Evolutionary conservation across 1,140 invertebrate species (phyloP).

Genomic region (Riptortus pedestris): DNA sequence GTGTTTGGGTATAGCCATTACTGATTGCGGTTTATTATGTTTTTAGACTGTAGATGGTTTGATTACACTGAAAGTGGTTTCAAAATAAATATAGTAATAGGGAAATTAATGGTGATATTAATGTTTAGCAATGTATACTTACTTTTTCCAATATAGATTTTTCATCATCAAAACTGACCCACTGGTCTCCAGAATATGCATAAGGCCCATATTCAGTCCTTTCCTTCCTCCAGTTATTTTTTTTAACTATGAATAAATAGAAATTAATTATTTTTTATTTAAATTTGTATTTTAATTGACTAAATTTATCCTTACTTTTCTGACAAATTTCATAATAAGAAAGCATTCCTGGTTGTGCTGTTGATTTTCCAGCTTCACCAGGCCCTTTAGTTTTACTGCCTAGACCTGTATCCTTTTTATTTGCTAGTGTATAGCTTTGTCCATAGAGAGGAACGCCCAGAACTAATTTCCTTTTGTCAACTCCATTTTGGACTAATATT

Average conservation of each 20-base stretch:
- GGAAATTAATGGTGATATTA: too few relatives aligned
- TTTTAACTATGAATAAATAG: conserved; percentile 31
- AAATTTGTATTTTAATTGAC: too few relatives aligned
- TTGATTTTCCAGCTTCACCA: conserved; percentile 68
- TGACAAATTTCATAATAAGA: conserved; percentile 82
- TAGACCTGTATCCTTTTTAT: conserved; percentile 42
- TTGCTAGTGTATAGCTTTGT: conserved; percentile 61
- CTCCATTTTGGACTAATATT: conserved; percentile 58
- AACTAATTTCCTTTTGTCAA: conserved; percentile 66
- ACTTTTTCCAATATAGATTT: conserved; percentile 65
- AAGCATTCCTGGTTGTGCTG: conserved; percentile 79
- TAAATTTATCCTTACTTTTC: conserved; percentile 42
- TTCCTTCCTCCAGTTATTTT: conserved; percentile 29
- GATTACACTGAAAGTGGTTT: too few relatives aligned
- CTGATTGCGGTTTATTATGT: too few relatives aligned
- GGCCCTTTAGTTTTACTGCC: conserved; percentile 50
- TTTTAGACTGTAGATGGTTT: too few relatives aligned
- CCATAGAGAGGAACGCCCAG: conserved; percentile 83
- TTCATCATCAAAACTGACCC: conserved; percentile 81
- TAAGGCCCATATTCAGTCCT: conserved; percentile 54
- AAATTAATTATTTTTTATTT: neutral
- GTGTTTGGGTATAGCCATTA: too few relatives aligned
- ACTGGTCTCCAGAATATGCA: conserved; percentile 66
- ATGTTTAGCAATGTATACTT: conserved; percentile 27
- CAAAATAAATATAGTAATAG: too few relatives aligned